Evolutionary conservation across 2,888 invertebrate genomes (phyloP).

Genomic region (Neoscelio sp.): DNA sequence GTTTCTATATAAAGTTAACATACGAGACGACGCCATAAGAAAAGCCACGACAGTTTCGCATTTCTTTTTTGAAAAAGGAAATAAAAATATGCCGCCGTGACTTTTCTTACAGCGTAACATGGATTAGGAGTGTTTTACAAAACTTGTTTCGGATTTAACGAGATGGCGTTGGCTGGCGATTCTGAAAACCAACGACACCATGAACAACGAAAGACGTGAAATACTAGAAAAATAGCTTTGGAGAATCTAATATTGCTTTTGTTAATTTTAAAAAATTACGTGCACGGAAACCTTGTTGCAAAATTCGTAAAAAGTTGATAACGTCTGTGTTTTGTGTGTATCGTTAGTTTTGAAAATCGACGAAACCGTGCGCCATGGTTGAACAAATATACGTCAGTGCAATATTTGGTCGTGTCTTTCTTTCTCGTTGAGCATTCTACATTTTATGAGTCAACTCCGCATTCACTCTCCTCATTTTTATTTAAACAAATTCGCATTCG

Average conservation of each 20-base stretch:
- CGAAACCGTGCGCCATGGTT: neutral
- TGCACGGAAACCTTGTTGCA: too few species aligned
- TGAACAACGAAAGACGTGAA: too few species aligned
- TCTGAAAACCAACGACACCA: neutral
- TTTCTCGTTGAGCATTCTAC: conserved; percentile 21
- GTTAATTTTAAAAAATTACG: too few species aligned
- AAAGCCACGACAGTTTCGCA: conserved; percentile 34
- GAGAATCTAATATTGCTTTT: too few species aligned
- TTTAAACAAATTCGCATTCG: too few species aligned
- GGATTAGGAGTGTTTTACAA: conserved; percentile 58
- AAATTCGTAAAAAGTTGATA: too few species aligned
- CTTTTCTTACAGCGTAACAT: conserved; percentile 34
- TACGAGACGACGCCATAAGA: conserved; percentile 34
- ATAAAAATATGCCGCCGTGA: conserved; percentile 32
- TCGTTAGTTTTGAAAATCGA: neutral
- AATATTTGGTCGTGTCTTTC: conserved; percentile 10
- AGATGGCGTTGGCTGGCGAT: conserved; percentile 9
- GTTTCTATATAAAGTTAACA: conserved; percentile 62
- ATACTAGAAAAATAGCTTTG: too few species aligned
- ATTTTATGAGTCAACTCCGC: neutral
- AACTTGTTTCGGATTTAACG: conserved; percentile 26
- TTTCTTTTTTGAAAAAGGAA: conserved; percentile 10
- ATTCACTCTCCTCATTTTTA: conserved; percentile 2
- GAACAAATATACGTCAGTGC: conserved; percentile 20
- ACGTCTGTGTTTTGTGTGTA: too few species aligned